These are phyloP conservation scores for Apostichopus californicus DNA, from an alignment of 35 echinoderm and acorn worm genomes.

Conservation along the genomic window DNA sequence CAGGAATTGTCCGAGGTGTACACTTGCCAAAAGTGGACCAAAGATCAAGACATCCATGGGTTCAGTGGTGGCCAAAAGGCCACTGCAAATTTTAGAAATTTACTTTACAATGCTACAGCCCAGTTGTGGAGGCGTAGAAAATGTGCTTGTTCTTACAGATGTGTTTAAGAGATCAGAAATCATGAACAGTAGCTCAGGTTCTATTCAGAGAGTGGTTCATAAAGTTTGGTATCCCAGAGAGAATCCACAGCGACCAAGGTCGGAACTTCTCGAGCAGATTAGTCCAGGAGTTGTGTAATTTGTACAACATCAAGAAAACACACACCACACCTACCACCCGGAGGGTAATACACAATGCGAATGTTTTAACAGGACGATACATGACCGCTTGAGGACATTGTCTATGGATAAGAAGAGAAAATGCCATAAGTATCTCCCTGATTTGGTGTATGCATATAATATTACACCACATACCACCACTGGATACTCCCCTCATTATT, in stretches of 20 bases:
- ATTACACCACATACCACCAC: conserved; percentile 68
- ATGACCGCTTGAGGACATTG: conserved; percentile 45
- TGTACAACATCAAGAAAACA: conserved; percentile 50
- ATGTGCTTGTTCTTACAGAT: conserved; percentile 53
- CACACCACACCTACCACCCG: background rate
- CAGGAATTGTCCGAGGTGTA: conserved; percentile 10
- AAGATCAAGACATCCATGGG: conserved; percentile 20
- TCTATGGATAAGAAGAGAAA: conserved; percentile 60
- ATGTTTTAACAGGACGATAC: conserved; percentile 58
- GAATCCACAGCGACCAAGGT: conserved; percentile 51
- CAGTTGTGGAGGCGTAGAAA: conserved; percentile 11
- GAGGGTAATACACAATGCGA: conserved; percentile 54
- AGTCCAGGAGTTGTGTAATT: conserved; percentile 32
- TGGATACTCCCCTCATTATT: conserved; percentile 74
- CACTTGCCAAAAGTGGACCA: conserved; percentile 40
- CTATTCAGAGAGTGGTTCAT: conserved; percentile 49
- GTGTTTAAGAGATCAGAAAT: conserved; percentile 50
- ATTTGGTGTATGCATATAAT: conserved; percentile 79
- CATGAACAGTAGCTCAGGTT: background rate
- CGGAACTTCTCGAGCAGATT: conserved; percentile 16
- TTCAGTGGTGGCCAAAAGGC: conserved; percentile 2
- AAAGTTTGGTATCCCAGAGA: conserved; percentile 27
- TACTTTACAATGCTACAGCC: conserved; percentile 50
- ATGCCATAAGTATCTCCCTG: conserved; percentile 69
- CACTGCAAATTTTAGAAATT: conserved; percentile 37